Evolutionary conservation across 2,888 invertebrate species (phyloP), one percentile per base, ranked within the genome.

Genomic region (Slavum lentiscoides): DNA sequence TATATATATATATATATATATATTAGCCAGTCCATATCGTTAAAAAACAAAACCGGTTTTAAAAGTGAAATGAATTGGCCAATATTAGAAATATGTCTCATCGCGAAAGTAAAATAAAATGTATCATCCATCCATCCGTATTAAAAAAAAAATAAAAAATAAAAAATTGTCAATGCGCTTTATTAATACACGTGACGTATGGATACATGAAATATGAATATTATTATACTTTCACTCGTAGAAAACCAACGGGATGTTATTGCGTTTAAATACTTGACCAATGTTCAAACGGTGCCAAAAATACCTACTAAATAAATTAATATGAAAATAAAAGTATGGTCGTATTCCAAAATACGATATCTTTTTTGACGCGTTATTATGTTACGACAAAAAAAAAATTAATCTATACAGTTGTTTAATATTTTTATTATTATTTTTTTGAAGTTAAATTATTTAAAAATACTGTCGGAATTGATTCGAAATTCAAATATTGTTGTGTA

Each of bases 21-120:
- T 66, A 70, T 70, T 61, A 70, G 53, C 15, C 37, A 37, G 59
- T 58, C 66, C 80, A 80, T 43, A 80, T n/a, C 39, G 72, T 80
- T 80, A 13, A 74, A 67, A 73, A 68, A 30, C 30, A 30, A 77
- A 80, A 80, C 80, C 64, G 70, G 80, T 80, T 72, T 49, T 70
- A 80, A 72, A 80, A 80, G 80, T 80, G 80, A 80, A 80, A 80
- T 80, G 69, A 55, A 72, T 76, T 59, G 67, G 75, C 75, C 11
- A 68, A 8, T 30, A 30, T 55, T 76, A 59, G 13, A 62, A 77
- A 53, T 61, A 70, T n/a, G 77, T 62, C 62, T 69, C 77, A 77
- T 62, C 69, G 77, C 77, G 77, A 77, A 77, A 77, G 77, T 77
- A 70, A 39, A 53, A 49, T 49, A 70, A 77, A 69, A 62, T 62